Conservation (phyloP, 1,140 invertebrate genomes). For the Drosophila subobscura region DNA sequence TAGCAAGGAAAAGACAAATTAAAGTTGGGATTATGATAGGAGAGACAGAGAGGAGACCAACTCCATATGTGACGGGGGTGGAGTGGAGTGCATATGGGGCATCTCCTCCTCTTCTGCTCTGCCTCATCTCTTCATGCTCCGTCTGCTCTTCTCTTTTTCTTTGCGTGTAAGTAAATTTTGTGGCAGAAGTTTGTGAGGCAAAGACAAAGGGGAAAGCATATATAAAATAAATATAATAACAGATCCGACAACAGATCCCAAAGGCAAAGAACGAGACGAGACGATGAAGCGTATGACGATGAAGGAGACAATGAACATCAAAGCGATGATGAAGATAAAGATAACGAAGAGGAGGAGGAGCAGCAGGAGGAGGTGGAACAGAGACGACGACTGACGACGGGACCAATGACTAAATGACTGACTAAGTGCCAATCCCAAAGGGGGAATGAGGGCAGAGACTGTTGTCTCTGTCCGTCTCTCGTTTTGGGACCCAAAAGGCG, state of each 20-base stretch:
- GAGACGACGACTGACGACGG: constrained; percentile 51
- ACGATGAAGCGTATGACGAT: no score
- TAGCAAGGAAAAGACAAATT: constrained; percentile 67
- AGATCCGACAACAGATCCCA: constrained; percentile 53
- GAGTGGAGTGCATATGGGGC: constrained; percentile 3
- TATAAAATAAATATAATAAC: constrained; percentile 75
- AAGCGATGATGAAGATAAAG: no score
- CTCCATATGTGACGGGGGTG: not conserved
- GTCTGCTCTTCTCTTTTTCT: not conserved
- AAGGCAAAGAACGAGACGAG: not conserved
- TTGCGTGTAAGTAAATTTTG: constrained; percentile 69
- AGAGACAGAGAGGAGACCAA: constrained; percentile 19
- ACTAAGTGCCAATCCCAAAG: constrained; percentile 67
- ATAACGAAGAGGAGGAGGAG: not conserved
- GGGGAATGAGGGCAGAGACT: constrained; percentile 4
- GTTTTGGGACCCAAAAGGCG: constrained; percentile 56
- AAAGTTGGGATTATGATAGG: constrained; percentile 75
- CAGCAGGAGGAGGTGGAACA: not conserved
- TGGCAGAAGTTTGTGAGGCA: constrained; percentile 73
- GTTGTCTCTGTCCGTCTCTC: no score
- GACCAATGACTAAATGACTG: constrained; percentile 79
- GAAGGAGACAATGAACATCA: no score
- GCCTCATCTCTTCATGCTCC: not conserved
- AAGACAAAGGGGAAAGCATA: constrained; percentile 78
- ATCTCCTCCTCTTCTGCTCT: no score